These are phyloP conservation scores for Peromyscus leucopus DNA, from an alignment of 2,113 vertebrate species.

Conservation along the genomic window DNA sequence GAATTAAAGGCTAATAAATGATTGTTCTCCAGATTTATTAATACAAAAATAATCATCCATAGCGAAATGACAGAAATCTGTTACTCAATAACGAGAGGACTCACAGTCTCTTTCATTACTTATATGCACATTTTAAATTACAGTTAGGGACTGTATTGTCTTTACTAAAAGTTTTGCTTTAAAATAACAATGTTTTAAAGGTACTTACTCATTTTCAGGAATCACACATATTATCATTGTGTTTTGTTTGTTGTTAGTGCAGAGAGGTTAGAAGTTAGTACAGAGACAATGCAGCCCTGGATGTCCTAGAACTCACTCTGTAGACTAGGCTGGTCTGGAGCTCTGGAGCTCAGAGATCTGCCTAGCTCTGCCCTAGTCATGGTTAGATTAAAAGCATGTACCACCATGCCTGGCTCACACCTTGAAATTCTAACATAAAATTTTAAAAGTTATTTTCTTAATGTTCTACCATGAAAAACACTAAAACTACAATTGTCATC, in stretches of 20 bases:
- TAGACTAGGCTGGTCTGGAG: background rate
- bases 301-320: background rate
- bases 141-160: background rate
- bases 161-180: slow-evolving; percentile 28
- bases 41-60: background rate
- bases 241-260: background rate
- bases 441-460: background rate
- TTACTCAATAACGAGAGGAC: slow-evolving; percentile 9
- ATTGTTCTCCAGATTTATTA: background rate
- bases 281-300: background rate
- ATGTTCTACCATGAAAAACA: background rate
- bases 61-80: background rate
- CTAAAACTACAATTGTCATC: background rate
- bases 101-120: background rate
- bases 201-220: background rate
- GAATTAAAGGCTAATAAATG: background rate
- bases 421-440: slow-evolving; percentile 26
- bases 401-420: background rate
- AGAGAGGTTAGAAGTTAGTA: background rate
- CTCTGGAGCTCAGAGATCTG: background rate
- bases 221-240: background rate
- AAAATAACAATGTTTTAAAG: slow-evolving; percentile 56
- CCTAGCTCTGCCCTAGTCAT: background rate
- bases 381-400: no score
- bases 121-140: background rate